Evolutionary conservation across 1,140 invertebrate species (phyloP).

Genomic region (Panonychus citri): DNA sequence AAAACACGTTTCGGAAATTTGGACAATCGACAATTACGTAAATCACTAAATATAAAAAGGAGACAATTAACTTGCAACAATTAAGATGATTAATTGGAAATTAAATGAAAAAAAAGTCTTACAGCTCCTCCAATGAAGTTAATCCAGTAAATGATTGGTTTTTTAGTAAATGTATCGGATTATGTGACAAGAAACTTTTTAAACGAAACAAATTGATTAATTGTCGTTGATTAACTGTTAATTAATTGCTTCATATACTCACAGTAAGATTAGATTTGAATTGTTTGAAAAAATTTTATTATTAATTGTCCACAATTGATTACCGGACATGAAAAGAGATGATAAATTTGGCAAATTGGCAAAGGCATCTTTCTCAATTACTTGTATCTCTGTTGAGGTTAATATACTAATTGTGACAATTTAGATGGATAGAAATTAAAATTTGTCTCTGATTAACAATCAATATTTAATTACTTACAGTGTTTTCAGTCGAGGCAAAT

Average conservation of each 20-base stretch:
- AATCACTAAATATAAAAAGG: conserved; percentile 11
- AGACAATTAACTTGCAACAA: background rate
- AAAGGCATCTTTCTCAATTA: conserved; percentile 6
- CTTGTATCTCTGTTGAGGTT: conserved; percentile 6
- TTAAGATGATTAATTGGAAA: background rate
- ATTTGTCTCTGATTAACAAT: background rate
- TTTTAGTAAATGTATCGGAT: conserved; percentile 24
- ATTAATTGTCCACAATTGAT: conserved; percentile 9
- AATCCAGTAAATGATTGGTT: conserved; percentile 12
- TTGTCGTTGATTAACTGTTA: too few species aligned
- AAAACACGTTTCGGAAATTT: conserved; percentile 1
- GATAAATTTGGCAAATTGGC: conserved; percentile 5
- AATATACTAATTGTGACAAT: too few species aligned
- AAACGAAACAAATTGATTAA: too few species aligned
- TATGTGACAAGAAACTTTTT: conserved; percentile 27
- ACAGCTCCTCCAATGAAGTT: conserved; percentile 14
- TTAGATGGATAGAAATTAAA: too few species aligned
- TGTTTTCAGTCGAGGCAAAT: background rate
- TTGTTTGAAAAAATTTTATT: conserved; percentile 11
- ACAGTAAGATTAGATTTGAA: conserved; percentile 11
- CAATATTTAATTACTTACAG: background rate
- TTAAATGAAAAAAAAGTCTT: conserved; percentile 8
- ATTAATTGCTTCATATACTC: conserved; percentile 5
- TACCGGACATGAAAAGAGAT: conserved; percentile 11
- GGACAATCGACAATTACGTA: conserved; percentile 11